These are phyloP conservation scores for Rotaria socialis DNA, from an alignment of 2,888 invertebrate genomes.

Conservation along the genomic window DNA sequence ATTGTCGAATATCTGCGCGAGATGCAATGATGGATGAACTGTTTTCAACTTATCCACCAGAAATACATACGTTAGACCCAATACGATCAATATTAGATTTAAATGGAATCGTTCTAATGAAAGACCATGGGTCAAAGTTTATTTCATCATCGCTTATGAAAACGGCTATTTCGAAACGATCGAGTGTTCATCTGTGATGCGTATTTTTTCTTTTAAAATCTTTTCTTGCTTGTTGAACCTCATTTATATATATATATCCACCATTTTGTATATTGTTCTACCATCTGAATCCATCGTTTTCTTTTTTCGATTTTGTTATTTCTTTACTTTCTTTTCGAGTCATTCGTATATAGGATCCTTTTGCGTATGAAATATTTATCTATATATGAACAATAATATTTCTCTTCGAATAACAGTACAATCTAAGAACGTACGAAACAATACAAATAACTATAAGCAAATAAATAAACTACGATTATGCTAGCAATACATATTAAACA, in stretches of 20 bases:
- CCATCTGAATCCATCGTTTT: not conserved
- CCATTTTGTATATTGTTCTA: not conserved
- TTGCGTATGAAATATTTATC: not conserved
- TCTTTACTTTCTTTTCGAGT: not conserved
- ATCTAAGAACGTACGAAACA: not conserved
- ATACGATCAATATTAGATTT: slow-evolving; percentile 45
- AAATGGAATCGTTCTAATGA: slow-evolving; percentile 1
- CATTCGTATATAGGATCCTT: not conserved
- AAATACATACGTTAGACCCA: slow-evolving; percentile 35
- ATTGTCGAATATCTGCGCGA: slow-evolving; percentile 73
- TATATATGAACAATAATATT: not conserved
- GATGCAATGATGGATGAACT: slow-evolving; percentile 81
- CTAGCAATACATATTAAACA: no score
- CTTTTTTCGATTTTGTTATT: not conserved
- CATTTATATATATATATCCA: not conserved
- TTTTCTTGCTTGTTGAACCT: not conserved
- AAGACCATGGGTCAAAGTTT: slow-evolving; percentile 40
- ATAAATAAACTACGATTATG: no score
- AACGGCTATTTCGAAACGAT: slow-evolving; percentile 23
- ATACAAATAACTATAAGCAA: no score
- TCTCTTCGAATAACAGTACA: not conserved
- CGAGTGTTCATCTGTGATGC: slow-evolving; percentile 36
- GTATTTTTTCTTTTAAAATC: not conserved
- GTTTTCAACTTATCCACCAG: slow-evolving; percentile 65
- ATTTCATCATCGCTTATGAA: not conserved